Evolutionary conservation across 2,113 vertebrate species (phyloP).

Genomic region (Oncorhynchus keta): DNA sequence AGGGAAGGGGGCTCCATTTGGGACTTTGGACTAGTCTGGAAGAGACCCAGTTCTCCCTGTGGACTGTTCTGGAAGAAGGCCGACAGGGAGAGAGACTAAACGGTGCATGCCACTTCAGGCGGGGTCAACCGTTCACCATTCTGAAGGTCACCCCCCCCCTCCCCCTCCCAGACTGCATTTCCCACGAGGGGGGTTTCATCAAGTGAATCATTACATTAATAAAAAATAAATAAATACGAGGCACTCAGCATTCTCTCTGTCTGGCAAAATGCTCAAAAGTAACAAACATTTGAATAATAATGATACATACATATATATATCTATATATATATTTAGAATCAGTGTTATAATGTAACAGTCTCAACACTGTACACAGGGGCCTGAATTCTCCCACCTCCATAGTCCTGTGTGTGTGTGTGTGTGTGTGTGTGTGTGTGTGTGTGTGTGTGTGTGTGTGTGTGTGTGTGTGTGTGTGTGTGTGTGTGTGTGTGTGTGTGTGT

Average conservation of each 20-base stretch:
- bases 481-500: too few species aligned
- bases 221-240: conserved; percentile 67
- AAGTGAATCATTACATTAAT: conserved; percentile 41
- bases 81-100: conserved; percentile 48
- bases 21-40: not conserved
- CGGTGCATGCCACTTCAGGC: conserved; percentile 73
- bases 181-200: conserved; percentile 31
- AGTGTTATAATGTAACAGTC: conserved; percentile 81
- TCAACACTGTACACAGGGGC: conserved; percentile 75
- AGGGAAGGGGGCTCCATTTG: too few species aligned
- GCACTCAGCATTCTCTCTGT: conserved; percentile 79
- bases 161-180: conserved; percentile 26
- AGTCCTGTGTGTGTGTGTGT: not conserved
- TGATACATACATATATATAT: conserved; percentile 71
- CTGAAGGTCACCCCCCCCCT: conserved; percentile 13
- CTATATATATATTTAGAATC: conserved; percentile 73
- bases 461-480: too few species aligned
- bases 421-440: conserved; percentile 5
- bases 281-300: conserved; percentile 73
- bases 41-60: conserved; percentile 43
- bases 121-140: conserved; percentile 25
- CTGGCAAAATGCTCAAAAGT: conserved; percentile 75
- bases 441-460: too few species aligned
- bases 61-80: conserved; percentile 46
- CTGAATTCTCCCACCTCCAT: conserved; percentile 56